Evolutionary conservation across 2,113 vertebrate species (phyloP), one percentile per base, ranked within the genome.

Genomic region (Syngnathoides biaculeatus): DNA sequence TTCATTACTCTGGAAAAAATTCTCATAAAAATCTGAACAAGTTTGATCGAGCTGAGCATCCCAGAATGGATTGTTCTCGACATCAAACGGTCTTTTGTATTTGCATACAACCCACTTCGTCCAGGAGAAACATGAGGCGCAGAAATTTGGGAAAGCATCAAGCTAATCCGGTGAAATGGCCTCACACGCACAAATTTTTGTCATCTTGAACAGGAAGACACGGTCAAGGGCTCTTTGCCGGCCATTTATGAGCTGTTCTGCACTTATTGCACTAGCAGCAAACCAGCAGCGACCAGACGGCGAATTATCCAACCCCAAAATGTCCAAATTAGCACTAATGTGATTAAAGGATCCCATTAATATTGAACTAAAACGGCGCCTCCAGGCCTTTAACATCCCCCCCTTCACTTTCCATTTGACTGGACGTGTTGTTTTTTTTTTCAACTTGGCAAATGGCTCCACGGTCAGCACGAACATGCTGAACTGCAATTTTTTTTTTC

Each of bases 241-340:
- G 12, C 59, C 59, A 22, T 24, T 43, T 42, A 42, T 39, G 11
- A 24, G 38, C n/a, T 42, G 12, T 39, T 15, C 39, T 22, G 39
- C 59, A 62, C 59, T 62, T 62, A 62, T 26, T 62, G 59, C 4
- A 39, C 59, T 15, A 22, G 59, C 38, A 43, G 60, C 60, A 42
- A 62, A 62, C 13, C 60, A 62, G 60, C n/a, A 22, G 40, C 22
- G 40, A 62, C 60, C 60, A 24, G 60, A 62, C 60, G 40, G 39
- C 40, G 60, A 62, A 62, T 62, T 62, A 62, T 62, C 60, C 60
- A 62, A 62, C 60, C 60, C 43, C 60, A 62, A 62, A 62, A 62
- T 62, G 60, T 62, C 60, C 40, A 62, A 62, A 62, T 62, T 62
- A 62, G 60, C 60, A 14, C 22, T 62, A 62, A 62, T 40, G 39